Conservation (phyloP, 2,797 vertebrate genomes). For the Chelmon rostratus region DNA sequence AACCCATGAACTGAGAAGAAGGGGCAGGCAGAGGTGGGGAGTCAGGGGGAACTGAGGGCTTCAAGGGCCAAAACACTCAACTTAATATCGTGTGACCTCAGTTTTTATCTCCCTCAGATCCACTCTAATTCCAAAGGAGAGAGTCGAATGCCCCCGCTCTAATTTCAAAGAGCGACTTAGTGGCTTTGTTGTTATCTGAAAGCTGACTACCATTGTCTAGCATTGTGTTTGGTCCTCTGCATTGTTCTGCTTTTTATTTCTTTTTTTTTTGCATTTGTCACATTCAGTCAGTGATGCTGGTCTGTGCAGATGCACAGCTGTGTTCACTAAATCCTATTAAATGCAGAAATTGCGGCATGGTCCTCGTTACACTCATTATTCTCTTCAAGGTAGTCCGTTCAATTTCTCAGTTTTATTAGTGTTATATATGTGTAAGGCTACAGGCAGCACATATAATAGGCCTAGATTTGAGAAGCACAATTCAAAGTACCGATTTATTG, state of each 20-base stretch:
- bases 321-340: background rate
- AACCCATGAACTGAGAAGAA: slow-evolving; percentile 37
- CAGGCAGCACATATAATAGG: background rate
- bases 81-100: slow-evolving; percentile 31
- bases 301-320: background rate
- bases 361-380: background rate
- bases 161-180: slow-evolving; percentile 41
- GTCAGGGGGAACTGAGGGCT: slow-evolving; percentile 22
- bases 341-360: background rate
- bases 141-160: slow-evolving; percentile 4
- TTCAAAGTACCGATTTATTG: background rate
- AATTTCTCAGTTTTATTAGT: background rate
- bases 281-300: slow-evolving; percentile 5
- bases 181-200: slow-evolving; percentile 38
- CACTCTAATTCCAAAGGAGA: slow-evolving; percentile 35
- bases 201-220: slow-evolving; percentile 21
- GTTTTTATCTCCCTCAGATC: slow-evolving; percentile 47
- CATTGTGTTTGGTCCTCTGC: slow-evolving; percentile 27
- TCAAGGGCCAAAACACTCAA: slow-evolving; percentile 19
- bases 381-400: background rate
- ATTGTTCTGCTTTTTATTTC: slow-evolving; percentile 41
- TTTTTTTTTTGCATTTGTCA: slow-evolving; percentile 37
- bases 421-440: background rate
- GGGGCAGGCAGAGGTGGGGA: slow-evolving; percentile 3
- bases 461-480: background rate